phyloP scores from a whole-genome alignment of 2,888 invertebrate species.

The Yponomeuta evonymella region DNA sequence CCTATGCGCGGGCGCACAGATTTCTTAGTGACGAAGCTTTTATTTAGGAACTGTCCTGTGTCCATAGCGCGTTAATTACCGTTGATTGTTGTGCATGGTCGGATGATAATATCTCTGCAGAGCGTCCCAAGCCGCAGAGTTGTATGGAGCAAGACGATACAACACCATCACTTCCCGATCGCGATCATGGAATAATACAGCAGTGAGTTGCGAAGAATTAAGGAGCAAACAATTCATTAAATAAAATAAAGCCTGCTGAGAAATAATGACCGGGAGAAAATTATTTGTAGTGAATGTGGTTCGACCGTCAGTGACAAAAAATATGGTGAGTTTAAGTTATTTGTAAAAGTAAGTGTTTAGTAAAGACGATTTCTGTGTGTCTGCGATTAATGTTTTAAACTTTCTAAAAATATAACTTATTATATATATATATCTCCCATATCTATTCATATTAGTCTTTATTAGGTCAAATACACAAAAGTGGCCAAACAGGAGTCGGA shows the following conservation, averaged over 20 bases:
- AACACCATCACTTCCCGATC: conserved; percentile 3
- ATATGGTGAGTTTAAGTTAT: too few species aligned
- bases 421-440: too few species aligned
- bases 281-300: background rate
- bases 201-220: background rate
- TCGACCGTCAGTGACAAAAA: too few species aligned
- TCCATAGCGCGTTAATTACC: conserved; percentile 38
- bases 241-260: background rate
- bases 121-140: background rate
- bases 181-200: conserved; percentile 5
- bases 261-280: background rate
- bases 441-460: too few species aligned
- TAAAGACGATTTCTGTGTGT: too few species aligned
- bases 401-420: too few species aligned
- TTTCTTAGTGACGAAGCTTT: conserved; percentile 5
- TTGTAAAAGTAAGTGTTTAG: too few species aligned
- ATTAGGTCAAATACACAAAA: too few species aligned
- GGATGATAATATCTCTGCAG: conserved; percentile 2
- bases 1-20: background rate
- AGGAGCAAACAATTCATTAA: background rate
- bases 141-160: conserved; percentile 1
- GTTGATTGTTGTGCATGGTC: conserved; percentile 37
- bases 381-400: too few species aligned
- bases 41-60: conserved; percentile 26
- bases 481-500: too few species aligned